Conservation (phyloP, 2,888 invertebrate genomes). For the Watsonalla binaria region DNA sequence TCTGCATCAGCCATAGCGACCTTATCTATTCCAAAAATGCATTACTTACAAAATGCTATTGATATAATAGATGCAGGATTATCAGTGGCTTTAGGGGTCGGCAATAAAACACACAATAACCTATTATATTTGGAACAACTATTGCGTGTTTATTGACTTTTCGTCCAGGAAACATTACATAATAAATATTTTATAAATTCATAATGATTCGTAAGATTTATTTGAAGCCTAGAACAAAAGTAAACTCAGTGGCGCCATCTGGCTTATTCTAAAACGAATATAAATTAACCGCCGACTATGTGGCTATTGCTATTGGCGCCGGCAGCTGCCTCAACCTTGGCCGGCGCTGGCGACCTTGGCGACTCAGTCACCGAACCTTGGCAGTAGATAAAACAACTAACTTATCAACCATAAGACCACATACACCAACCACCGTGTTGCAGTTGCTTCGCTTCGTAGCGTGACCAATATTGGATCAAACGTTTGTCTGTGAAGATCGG, state of each 20-base stretch:
- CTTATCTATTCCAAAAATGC: too few relatives aligned
- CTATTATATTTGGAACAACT: slow-evolving; percentile 71
- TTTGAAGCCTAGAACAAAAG: slow-evolving; percentile 73
- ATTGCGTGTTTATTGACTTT: slow-evolving; percentile 79
- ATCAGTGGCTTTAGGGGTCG: slow-evolving; percentile 13
- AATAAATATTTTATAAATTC: slow-evolving; percentile 67
- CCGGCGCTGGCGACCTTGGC: slow-evolving; percentile 25
- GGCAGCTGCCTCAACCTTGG: slow-evolving; percentile 39
- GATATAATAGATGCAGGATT: too few relatives aligned
- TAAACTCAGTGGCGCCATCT: slow-evolving; percentile 60
- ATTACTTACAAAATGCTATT: too few relatives aligned
- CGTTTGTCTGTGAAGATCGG: slow-evolving; percentile 4
- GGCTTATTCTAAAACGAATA: slow-evolving; percentile 79
- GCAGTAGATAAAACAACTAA: slow-evolving; percentile 14
- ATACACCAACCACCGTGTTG: slow-evolving; percentile 1
- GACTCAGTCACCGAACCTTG: slow-evolving; percentile 14
- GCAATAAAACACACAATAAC: slow-evolving; percentile 48
- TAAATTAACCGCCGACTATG: slow-evolving; percentile 72
- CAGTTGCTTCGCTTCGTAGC: not conserved
- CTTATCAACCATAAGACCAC: slow-evolving; percentile 12
- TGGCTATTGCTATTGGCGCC: slow-evolving; percentile 74
- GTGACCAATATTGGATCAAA: not conserved
- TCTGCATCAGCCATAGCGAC: too few relatives aligned
- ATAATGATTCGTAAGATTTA: slow-evolving; percentile 42
- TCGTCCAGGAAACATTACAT: slow-evolving; percentile 72